These are phyloP conservation scores for Sebastes variabilis DNA, from an alignment of 2,797 vertebrate genomes.

Conservation along the genomic window DNA sequence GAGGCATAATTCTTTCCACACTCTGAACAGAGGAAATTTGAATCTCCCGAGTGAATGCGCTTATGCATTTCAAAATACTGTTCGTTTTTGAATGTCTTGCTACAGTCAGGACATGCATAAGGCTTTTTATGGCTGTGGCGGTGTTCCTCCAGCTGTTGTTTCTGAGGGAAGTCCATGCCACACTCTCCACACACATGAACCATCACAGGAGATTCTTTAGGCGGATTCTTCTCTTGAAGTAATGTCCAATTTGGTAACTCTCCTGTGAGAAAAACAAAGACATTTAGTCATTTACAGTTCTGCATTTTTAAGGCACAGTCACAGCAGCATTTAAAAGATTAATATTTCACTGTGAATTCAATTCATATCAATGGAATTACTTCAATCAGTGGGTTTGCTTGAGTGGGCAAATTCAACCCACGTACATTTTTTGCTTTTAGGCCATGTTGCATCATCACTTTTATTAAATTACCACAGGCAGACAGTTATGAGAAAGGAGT, in stretches of 20 bases:
- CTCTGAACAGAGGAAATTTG: conserved; percentile 42
- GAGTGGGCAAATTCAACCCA: neutral
- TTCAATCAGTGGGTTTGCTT: too few relatives aligned
- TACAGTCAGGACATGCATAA: conserved; percentile 43
- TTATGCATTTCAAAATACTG: conserved; percentile 51
- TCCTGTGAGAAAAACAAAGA: conserved; percentile 22
- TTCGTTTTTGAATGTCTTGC: conserved; percentile 52
- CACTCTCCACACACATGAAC: conserved; percentile 57
- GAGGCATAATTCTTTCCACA: conserved; percentile 54
- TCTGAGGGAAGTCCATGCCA: conserved; percentile 61
- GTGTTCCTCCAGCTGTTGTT: conserved; percentile 57
- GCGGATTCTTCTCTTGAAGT: conserved; percentile 20
- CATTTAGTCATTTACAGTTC: neutral
- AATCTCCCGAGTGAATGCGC: conserved; percentile 40
- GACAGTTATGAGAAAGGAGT: too few relatives aligned
- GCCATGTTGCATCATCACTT: neutral
- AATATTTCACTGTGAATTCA: too few relatives aligned
- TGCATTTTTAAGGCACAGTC: neutral
- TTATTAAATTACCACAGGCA: rapidly evolving
- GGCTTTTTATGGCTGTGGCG: conserved; percentile 49
- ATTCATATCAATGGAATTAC: neutral
- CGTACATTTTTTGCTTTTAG: too few relatives aligned
- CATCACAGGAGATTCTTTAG: conserved; percentile 1
- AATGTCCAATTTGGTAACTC: conserved; percentile 42
- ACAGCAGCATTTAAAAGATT: neutral